Evolutionary conservation across 2,113 vertebrate species (phyloP).

Genomic region (Dryoscopus gambensis): DNA sequence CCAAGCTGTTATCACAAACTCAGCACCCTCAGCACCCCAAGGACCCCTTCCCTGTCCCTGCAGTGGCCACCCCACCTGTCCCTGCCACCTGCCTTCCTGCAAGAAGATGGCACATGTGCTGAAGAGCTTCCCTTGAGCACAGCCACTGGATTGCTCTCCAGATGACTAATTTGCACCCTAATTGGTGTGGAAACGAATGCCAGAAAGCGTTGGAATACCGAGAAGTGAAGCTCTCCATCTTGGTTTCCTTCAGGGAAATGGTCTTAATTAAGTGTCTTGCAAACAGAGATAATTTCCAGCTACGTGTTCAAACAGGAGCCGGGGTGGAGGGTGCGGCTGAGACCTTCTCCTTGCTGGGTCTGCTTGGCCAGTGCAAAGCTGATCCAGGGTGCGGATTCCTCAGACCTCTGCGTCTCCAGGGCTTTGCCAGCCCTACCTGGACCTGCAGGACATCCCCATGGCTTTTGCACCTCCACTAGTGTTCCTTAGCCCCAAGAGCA

Average conservation of each 20-base stretch:
- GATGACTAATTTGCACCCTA: slow-evolving; percentile 43
- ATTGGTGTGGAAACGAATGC: slow-evolving; percentile 4
- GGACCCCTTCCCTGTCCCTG: not conserved
- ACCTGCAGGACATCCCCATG: not conserved
- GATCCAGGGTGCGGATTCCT: not conserved
- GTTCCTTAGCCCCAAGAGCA: not conserved
- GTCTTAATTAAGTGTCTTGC: slow-evolving; percentile 63
- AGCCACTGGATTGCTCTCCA: not conserved
- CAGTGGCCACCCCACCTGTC: not conserved
- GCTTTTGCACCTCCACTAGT: not conserved
- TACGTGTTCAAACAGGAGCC: not conserved
- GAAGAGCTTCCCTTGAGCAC: slow-evolving; percentile 25
- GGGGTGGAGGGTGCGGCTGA: not conserved
- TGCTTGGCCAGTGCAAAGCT: not conserved
- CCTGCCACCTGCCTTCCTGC: not conserved
- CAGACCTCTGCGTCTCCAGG: not conserved
- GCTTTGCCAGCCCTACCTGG: not conserved
- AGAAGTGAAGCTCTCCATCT: slow-evolving; percentile 53
- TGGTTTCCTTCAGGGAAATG: slow-evolving; percentile 57
- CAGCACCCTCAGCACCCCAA: not conserved
- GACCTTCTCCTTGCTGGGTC: not conserved
- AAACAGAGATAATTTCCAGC: slow-evolving; percentile 46
- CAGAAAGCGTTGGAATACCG: not conserved
- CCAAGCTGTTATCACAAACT: not conserved
- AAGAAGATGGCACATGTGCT: not conserved